Evolutionary conservation across 2,888 invertebrate genomes (phyloP), one percentile per base, ranked within the genome.

Genomic region (Caenorhabditis sp.): DNA sequence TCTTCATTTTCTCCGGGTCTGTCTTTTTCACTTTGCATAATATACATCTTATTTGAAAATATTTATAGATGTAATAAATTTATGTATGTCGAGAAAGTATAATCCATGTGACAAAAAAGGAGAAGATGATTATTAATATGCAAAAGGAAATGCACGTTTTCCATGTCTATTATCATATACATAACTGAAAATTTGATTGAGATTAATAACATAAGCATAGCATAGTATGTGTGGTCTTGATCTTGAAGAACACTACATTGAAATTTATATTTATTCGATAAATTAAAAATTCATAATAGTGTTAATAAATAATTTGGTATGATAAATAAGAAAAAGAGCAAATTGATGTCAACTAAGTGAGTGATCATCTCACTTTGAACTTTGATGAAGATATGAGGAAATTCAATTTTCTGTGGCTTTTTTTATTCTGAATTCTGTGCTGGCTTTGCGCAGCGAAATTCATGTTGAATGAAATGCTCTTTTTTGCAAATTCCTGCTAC

Each of bases 351-450:
- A 31, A 31, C 31, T 31, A 4, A 31, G 31, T 31, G 31, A 31
- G 31, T 43, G 43, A 43, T 43, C 43, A 43, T 43, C 43, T 43
- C 43, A 43, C 43, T 43, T 43, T 43, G 43, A 43, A 43, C 43
- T 43, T 43, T 43, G 43, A 43, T 43, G 43, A 43, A 43, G 43
- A 43, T 43, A 43, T 43, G 43, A 43, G 43, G 43, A 43, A 43
- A 43, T 43, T 43, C 43, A 43, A 43, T 43, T 43, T 43, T 43
- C 12, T 7, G 43, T 43, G 43, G 5, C 43, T 10, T 43, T 43
- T 36, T 43, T 43, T 14, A 17, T 43, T 10, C 12, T 3, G 14
- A 43, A 43, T 43, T 43, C 14, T 17, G 17, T 43, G 31, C 31
- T 31, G 4, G 31, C 43, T 10, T 14, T n/a, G n/a, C n/a, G n/a